Percentiles rank a stretch among this genome's conserved stretches.
phyloP scores from a whole-genome alignment of 2,888 invertebrate species.

The Euplagia quadripunctaria region DNA sequence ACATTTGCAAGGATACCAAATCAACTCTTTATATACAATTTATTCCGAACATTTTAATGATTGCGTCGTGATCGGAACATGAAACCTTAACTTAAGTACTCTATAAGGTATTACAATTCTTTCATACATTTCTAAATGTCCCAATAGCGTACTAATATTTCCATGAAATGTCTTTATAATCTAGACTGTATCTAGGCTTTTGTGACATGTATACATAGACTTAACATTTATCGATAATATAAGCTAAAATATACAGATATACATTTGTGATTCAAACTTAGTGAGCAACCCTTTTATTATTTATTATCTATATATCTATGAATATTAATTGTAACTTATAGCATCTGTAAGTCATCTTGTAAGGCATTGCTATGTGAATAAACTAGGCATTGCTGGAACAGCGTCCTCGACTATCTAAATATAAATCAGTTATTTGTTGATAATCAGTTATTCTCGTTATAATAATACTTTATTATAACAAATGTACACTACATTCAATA shows the following conservation, averaged over 20 bases:
- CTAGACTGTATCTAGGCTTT: constrained; percentile 46
- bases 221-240: constrained; percentile 54
- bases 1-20: constrained; percentile 45
- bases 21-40: constrained; percentile 42
- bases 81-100: constrained; percentile 52
- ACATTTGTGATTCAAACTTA: constrained; percentile 62
- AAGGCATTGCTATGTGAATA: constrained; percentile 66
- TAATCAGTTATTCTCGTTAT: constrained; percentile 65
- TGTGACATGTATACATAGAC: constrained; percentile 52
- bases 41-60: constrained; percentile 43
- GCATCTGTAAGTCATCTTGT: constrained; percentile 57
- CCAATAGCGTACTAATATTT: constrained; percentile 44
- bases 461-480: constrained; percentile 53
- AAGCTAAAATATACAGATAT: constrained; percentile 61
- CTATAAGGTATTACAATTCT: constrained; percentile 49
- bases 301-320: constrained; percentile 57
- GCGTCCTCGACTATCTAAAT: constrained; percentile 52
- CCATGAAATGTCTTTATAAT: constrained; percentile 31
- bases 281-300: constrained; percentile 66
- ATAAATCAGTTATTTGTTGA: constrained; percentile 63
- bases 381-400: constrained; percentile 60
- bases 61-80: constrained; percentile 49
- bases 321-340: constrained; percentile 53
- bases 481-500: constrained; percentile 52
- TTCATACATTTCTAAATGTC: constrained; percentile 48